These are phyloP conservation scores for Apostichopus japonicus DNA, from an alignment of 35 echinoderm and acorn worm genomes.

Conservation along the genomic window DNA sequence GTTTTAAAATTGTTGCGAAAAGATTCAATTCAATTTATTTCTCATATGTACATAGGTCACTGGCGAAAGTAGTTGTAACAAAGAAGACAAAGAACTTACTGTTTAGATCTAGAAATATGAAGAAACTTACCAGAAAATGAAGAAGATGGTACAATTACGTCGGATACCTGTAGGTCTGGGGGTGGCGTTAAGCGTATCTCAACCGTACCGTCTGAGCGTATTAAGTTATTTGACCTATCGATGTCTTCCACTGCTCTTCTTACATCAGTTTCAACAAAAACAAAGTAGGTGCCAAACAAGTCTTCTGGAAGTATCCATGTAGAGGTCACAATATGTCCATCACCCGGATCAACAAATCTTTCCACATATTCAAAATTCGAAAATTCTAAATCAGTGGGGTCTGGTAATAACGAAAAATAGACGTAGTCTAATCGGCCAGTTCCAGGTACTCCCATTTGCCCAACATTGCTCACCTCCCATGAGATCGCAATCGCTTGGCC, in stretches of 20 bases:
- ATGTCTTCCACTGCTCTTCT: neutral
- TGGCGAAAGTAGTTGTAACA: too few relatives aligned
- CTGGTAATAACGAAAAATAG: neutral
- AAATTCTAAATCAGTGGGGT: neutral
- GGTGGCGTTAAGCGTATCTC: conserved; percentile 46
- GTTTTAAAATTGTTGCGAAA: too few relatives aligned
- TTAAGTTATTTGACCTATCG: conserved; percentile 43
- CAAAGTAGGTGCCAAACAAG: conserved; percentile 19
- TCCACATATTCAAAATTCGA: neutral
- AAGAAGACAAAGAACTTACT: too few relatives aligned
- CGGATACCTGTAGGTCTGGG: conserved; percentile 33
- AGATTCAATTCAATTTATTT: too few relatives aligned
- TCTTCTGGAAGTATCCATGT: conserved; percentile 26
- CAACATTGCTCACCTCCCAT: conserved; percentile 38
- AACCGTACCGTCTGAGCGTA: conserved; percentile 4
- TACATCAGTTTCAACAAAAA: conserved; percentile 38
- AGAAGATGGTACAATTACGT: conserved; percentile 13
- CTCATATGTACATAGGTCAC: too few relatives aligned
- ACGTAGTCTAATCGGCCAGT: neutral
- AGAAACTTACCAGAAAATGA: conserved; percentile 45
- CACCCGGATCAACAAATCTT: conserved; percentile 44
- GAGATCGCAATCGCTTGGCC: conserved; percentile 27
- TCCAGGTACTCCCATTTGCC: conserved; percentile 3
- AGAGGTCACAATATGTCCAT: conserved; percentile 8
- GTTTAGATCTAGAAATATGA: neutral